Evolutionary conservation across 2,888 invertebrate species (phyloP).

Genomic region (Amphipoea oculea): DNA sequence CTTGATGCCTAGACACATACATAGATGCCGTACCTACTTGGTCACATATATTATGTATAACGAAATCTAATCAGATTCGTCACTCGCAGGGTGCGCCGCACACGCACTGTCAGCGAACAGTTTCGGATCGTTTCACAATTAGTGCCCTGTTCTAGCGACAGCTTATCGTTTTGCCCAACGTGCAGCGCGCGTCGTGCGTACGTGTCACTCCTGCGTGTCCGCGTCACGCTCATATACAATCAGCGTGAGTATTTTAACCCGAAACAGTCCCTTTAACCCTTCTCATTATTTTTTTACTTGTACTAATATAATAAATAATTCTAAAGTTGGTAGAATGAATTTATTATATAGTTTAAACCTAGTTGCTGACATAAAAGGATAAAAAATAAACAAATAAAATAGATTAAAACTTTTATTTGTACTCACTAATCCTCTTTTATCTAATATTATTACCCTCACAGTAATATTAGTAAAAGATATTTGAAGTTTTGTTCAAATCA

Average conservation of each 20-base stretch:
- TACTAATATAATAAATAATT: background rate
- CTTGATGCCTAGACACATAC: no score
- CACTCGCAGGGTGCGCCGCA: background rate
- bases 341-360: no score
- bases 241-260: slow-evolving; percentile 39
- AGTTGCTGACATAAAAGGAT: no score
- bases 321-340: background rate
- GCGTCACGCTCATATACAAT: slow-evolving; percentile 3
- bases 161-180: background rate
- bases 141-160: background rate
- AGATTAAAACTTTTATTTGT: no score
- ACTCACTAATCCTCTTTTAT: no score
- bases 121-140: background rate
- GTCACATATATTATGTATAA: background rate
- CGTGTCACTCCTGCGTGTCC: background rate
- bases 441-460: background rate
- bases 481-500: slow-evolving; percentile 12
- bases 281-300: slow-evolving; percentile 24
- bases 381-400: no score
- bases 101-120: background rate
- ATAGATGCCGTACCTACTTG: background rate
- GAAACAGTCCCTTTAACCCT: slow-evolving; percentile 36
- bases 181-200: background rate
- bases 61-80: background rate
- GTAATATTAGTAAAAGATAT: slow-evolving; percentile 2